Evolutionary conservation across 2,888 invertebrate species (phyloP), one percentile per base, ranked within the genome.

Genomic region (Callyntrura guangdongensis): DNA sequence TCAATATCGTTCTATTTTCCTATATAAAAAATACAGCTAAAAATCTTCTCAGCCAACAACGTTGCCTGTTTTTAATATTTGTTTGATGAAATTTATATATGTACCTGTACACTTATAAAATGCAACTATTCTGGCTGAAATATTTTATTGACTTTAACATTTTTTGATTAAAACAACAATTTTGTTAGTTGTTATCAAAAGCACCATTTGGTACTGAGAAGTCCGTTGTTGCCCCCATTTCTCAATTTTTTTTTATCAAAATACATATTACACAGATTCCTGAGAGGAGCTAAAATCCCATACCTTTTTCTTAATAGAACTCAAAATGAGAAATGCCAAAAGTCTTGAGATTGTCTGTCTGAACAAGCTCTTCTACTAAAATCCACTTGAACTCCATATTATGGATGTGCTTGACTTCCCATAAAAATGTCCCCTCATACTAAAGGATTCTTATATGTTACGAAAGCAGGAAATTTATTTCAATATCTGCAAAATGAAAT

Each of bases 261-360:
- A n/a, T 22, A 12, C 20, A 64, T 64, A 9, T 64, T 64, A 6
- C 8, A 82, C 17, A 36, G 22, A 85, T 85, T 85, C 72, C 56
- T 20, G 11, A 61, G n/a, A 11, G 17, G 56, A 72, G 27, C 12
- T 27, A 27, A n/a, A 0, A 64, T 14, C 27, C 27, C 53, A 3
- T 4, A 36, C 36, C 36, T 36, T 36, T 36, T 36, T 36, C 36
- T 8, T 61, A 22, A 20, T n/a, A 61, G 22, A 2, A 17, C 59
- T 0, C 25, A 69, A 72, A 72, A 72, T 72, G 84, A 85, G 72
- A 85, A 69, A 72, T 85, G 72, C 17, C 69, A 85, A 6, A 36
- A 53, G 47, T 53, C 20, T 11, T 17, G 17, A 72, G 17, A 4
- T 36, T 22, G n/a, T 0, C 72, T 45, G 5, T 36, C 36, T 45